phyloP scores from a whole-genome alignment of 2,797 vertebrate genomes.

The Hephaestus fuliginosus region DNA sequence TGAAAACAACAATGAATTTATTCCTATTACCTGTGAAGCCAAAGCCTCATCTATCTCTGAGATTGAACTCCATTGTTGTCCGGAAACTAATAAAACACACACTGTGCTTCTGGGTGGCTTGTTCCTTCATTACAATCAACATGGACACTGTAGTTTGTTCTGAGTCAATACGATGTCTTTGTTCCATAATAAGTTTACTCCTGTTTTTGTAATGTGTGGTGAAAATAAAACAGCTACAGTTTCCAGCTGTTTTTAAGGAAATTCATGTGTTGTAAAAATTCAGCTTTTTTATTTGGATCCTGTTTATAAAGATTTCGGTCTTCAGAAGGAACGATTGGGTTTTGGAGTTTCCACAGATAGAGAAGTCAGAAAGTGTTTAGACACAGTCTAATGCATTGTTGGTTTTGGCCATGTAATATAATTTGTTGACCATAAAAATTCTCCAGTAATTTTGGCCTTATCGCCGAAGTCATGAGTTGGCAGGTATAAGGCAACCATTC shows the following conservation, averaged over 20 bases:
- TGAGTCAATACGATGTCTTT: too few relatives aligned
- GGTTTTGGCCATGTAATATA: slow-evolving; percentile 13
- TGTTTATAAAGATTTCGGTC: slow-evolving; percentile 14
- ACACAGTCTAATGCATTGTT: slow-evolving; percentile 7
- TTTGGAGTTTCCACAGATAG: background rate
- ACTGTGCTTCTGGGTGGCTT: background rate
- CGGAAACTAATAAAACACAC: background rate
- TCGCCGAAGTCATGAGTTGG: background rate
- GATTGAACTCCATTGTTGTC: background rate
- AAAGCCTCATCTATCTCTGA: background rate
- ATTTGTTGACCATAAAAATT: slow-evolving; percentile 10
- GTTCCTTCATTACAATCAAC: background rate
- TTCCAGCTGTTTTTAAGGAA: background rate
- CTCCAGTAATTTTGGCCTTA: background rate
- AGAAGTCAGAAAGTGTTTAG: background rate
- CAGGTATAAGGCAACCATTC: slow-evolving; percentile 10
- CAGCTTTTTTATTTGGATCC: background rate
- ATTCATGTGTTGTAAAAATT: background rate
- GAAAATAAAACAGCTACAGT: background rate
- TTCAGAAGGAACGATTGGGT: slow-evolving; percentile 17
- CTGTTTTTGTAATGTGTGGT: background rate
- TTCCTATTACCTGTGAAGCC: background rate
- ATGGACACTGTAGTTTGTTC: background rate
- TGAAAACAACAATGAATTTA: background rate
- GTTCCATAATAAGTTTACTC: background rate